These are phyloP conservation scores for Rhamphomyia laevipes DNA, from an alignment of 2,888 invertebrate genomes.

Conservation along the genomic window DNA sequence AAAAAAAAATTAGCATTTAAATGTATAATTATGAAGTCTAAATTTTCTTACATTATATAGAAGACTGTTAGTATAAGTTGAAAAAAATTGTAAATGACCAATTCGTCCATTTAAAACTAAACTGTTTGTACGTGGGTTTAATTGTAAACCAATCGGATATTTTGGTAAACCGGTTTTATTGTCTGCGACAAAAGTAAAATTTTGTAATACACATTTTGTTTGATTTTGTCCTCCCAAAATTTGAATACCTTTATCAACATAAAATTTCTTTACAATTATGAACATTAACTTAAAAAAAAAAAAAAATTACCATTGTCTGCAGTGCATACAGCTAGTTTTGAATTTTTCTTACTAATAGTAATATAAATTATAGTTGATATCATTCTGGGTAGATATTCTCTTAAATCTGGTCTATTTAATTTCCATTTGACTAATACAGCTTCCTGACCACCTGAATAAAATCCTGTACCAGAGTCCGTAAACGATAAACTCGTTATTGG, in stretches of 20 bases:
- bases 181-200: constrained; percentile 49
- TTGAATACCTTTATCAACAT: constrained; percentile 36
- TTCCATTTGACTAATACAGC: constrained; percentile 68
- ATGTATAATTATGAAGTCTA: no score
- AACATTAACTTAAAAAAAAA: neutral
- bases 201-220: constrained; percentile 49
- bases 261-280: neutral
- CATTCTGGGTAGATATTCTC: constrained; percentile 55
- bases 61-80: constrained; percentile 48
- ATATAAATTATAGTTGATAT: constrained; percentile 54
- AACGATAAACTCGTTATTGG: constrained; percentile 55
- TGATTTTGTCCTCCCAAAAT: constrained; percentile 43
- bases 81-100: constrained; percentile 66
- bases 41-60: constrained; percentile 53
- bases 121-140: constrained; percentile 51
- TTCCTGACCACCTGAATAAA: constrained; percentile 69
- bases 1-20: neutral
- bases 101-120: constrained; percentile 59
- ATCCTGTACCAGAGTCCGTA: constrained; percentile 48
- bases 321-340: constrained; percentile 52
- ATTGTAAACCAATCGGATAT: constrained; percentile 34
- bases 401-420: constrained; percentile 37
- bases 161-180: constrained; percentile 38
- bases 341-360: constrained; percentile 47
- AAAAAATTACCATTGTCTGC: constrained; percentile 49